A percentile compares a stretch with the other conserved stretches of the same genome.
These are phyloP conservation scores for Ephialtes manifestator DNA, from an alignment of 2,888 invertebrate genomes.

Conservation along the genomic window DNA sequence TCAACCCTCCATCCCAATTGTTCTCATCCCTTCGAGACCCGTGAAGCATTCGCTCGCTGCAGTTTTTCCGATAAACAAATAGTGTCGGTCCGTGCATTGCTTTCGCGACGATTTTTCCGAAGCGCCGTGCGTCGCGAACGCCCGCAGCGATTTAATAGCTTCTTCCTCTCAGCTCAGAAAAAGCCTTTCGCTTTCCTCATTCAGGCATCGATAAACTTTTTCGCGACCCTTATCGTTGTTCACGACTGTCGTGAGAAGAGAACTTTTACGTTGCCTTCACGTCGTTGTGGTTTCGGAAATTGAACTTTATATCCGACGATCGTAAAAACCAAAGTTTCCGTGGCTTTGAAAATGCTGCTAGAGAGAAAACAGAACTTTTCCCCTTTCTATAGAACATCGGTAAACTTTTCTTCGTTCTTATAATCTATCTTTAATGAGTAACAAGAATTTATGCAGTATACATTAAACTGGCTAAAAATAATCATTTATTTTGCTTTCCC, in stretches of 20 bases:
- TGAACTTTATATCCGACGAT: conserved; percentile 51
- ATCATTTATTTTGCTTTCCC: no score
- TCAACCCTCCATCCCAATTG: conserved; percentile 2
- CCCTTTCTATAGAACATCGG: neutral
- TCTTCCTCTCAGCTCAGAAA: conserved; percentile 32
- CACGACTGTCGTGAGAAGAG: conserved; percentile 13
- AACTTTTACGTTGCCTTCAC: conserved; percentile 10
- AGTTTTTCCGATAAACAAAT: conserved; percentile 57
- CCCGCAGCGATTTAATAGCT: conserved; percentile 54
- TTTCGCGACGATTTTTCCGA: conserved; percentile 30
- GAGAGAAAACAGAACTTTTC: neutral
- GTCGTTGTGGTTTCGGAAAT: conserved; percentile 57
- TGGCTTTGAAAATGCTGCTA: neutral
- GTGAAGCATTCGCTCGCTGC: conserved; percentile 8
- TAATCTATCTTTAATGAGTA: no score
- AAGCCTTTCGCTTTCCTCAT: conserved; percentile 32
- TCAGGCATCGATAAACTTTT: conserved; percentile 38
- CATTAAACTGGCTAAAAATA: no score
- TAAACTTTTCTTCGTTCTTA: no score
- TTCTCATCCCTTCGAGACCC: conserved; percentile 36
- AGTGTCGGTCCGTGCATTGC: conserved; percentile 14
- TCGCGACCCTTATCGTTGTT: conserved; percentile 53
- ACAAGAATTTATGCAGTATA: no score
- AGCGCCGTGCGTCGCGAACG: conserved; percentile 35
- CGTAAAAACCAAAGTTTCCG: conserved; percentile 41